phyloP scores from a whole-genome alignment of 2,888 invertebrate species.

The Heliconius aoede region DNA sequence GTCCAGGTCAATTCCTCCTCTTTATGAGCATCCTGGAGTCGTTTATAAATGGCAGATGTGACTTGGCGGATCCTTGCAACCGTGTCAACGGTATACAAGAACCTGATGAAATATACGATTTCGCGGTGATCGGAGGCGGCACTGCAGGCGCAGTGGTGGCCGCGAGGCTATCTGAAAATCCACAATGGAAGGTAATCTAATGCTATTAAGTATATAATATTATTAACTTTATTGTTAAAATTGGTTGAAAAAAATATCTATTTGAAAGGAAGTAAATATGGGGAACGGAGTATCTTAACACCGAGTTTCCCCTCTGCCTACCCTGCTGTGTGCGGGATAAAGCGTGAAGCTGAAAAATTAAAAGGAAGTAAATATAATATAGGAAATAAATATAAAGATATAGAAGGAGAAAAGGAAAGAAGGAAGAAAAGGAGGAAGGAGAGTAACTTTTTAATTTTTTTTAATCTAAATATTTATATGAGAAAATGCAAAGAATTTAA shows the following conservation, averaged over 20 bases:
- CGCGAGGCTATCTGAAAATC: conserved; percentile 85
- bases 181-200: conserved; percentile 83
- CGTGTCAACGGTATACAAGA: conserved; percentile 75
- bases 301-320: too few relatives aligned
- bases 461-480: not conserved
- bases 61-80: conserved; percentile 84
- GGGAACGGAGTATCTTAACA: too few relatives aligned
- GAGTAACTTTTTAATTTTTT: too few relatives aligned
- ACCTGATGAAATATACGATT: conserved; percentile 84
- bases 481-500: not conserved
- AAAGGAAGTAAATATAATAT: not conserved
- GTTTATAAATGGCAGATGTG: conserved; percentile 84
- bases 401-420: too few relatives aligned
- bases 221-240: not conserved
- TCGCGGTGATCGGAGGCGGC: conserved; percentile 87
- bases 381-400: not conserved
- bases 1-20: conserved; percentile 84
- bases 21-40: conserved; percentile 87
- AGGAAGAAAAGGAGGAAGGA: too few relatives aligned
- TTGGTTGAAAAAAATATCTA: not conserved
- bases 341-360: not conserved
- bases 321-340: too few relatives aligned
- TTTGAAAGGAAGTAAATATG: not conserved
- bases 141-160: conserved; percentile 87
- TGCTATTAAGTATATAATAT: conserved; percentile 3